These are phyloP conservation scores for Zeus faber DNA, from an alignment of 2,113 vertebrate species.

Conservation along the genomic window DNA sequence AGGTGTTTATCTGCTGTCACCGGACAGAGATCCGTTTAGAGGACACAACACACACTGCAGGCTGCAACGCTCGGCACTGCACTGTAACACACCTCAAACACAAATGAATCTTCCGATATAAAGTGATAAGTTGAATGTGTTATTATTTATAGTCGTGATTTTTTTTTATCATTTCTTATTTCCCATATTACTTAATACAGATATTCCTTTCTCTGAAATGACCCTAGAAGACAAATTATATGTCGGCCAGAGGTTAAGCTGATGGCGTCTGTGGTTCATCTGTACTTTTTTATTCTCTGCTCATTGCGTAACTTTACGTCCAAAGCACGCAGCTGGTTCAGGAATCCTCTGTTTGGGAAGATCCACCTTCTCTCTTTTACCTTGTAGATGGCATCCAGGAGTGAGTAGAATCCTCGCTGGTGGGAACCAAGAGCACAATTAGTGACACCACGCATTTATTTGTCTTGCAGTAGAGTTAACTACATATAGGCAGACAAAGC, in stretches of 20 bases:
- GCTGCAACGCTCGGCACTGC: too few species aligned
- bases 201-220: neutral
- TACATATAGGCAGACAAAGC: too few species aligned
- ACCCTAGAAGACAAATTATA: neutral
- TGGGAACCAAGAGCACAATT: slow-evolving; percentile 16
- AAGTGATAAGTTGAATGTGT: slow-evolving; percentile 43
- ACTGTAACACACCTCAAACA: slow-evolving; percentile 42
- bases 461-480: too few species aligned
- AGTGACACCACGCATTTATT: too few species aligned
- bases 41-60: too few species aligned
- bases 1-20: slow-evolving; percentile 65
- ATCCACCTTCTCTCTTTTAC: slow-evolving; percentile 76
- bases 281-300: neutral
- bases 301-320: slow-evolving; percentile 54
- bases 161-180: too few species aligned
- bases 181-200: too few species aligned
- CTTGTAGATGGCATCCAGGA: slow-evolving; percentile 69
- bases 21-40: too few species aligned
- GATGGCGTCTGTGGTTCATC: neutral
- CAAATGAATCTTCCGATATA: slow-evolving; percentile 42
- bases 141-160: too few species aligned
- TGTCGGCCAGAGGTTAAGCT: neutral
- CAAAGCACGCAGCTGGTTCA: slow-evolving; percentile 72
- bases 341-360: slow-evolving; percentile 79
- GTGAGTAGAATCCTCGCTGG: slow-evolving; percentile 65